Conservation (phyloP, 2,888 invertebrate species). For the Scaptomyza parva region DNA sequence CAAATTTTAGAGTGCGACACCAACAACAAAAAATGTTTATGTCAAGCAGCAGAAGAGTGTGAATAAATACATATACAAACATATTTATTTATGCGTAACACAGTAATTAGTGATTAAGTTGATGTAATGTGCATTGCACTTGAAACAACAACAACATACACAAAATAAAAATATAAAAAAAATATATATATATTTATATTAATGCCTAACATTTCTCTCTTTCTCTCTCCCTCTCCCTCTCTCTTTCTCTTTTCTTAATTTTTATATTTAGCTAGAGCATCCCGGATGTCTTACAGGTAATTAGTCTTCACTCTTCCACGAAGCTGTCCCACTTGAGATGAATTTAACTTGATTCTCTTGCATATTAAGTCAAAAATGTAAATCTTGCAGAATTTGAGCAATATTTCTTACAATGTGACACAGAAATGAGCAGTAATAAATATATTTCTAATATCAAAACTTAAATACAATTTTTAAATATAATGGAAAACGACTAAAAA, state of each 20-base stretch:
- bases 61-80: not conserved
- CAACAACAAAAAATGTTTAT: slow-evolving; percentile 43
- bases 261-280: slow-evolving; percentile 37
- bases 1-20: slow-evolving; percentile 73
- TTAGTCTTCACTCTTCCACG: slow-evolving; percentile 45
- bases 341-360: slow-evolving; percentile 16
- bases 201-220: not conserved
- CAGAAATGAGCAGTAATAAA: not conserved
- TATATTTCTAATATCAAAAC: not conserved
- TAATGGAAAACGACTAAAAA: not conserved
- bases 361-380: not conserved
- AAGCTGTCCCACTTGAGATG: slow-evolving; percentile 24
- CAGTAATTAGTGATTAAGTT: slow-evolving; percentile 78
- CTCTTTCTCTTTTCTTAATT: not conserved
- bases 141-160: slow-evolving; percentile 15
- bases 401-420: not conserved
- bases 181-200: slow-evolving; percentile 7
- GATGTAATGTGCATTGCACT: slow-evolving; percentile 55
- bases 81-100: slow-evolving; percentile 62
- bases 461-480: not conserved
- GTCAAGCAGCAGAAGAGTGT: slow-evolving; percentile 41
- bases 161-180: too few species aligned
- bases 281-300: slow-evolving; percentile 58
- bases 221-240: not conserved
- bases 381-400: not conserved